Percentiles rank a stretch among this genome's conserved stretches.
Evolutionary conservation across 2,888 invertebrate species (phyloP).

Genomic region (Leucophenga maculata): DNA sequence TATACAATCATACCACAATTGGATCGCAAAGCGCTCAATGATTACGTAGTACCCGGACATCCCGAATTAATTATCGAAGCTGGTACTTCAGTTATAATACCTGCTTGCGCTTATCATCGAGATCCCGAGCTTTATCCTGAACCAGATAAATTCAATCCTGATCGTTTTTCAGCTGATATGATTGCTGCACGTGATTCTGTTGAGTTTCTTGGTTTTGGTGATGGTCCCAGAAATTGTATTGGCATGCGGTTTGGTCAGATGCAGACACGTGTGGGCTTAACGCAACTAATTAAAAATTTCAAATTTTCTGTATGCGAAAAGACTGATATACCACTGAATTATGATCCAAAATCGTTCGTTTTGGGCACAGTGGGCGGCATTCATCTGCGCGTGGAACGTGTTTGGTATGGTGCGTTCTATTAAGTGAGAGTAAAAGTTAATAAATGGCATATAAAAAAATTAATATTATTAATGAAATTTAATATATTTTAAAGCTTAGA

Average conservation of each 20-base stretch:
- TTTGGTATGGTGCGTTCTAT: constrained; percentile 27
- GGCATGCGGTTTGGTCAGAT: constrained; percentile 69
- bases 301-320: constrained; percentile 51
- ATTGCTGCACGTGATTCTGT: constrained; percentile 73
- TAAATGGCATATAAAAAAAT: no score
- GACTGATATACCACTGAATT: constrained; percentile 54
- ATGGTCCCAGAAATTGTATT: constrained; percentile 68
- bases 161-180: constrained; percentile 75
- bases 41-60: constrained; percentile 74
- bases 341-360: constrained; percentile 44
- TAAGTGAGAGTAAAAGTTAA: no score
- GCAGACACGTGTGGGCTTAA: constrained; percentile 62
- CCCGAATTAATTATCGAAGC: constrained; percentile 73
- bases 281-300: constrained; percentile 58
- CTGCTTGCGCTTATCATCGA: constrained; percentile 74
- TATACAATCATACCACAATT: constrained; percentile 74
- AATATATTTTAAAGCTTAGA: no score
- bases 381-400: constrained; percentile 37
- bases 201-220: constrained; percentile 68
- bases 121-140: constrained; percentile 73
- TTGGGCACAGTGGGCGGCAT: constrained; percentile 49
- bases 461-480: no score
- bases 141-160: constrained; percentile 77
- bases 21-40: constrained; percentile 73
- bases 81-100: constrained; percentile 54